phyloP scores from a whole-genome alignment of 1,140 invertebrate species.

The Vollenhovia emeryi region DNA sequence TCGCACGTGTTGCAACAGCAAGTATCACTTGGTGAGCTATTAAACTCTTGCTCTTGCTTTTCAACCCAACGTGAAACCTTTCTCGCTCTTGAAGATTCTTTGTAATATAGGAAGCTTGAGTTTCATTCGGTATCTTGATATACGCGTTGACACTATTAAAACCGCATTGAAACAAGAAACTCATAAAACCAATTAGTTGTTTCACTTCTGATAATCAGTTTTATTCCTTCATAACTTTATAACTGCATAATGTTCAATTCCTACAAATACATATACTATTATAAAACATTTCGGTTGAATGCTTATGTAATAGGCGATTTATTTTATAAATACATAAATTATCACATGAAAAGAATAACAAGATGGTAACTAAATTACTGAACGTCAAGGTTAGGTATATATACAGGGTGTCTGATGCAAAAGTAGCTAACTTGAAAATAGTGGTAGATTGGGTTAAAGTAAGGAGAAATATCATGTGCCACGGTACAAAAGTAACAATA shows the following conservation, averaged over 20 bases:
- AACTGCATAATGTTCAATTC: background rate
- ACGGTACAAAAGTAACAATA: no score
- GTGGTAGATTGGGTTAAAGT: no score
- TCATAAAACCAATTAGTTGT: conserved; percentile 16
- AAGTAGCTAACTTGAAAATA: no score
- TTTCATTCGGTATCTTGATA: conserved; percentile 25
- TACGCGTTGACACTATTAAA: conserved; percentile 24
- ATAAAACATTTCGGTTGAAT: no score
- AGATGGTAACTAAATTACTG: no score
- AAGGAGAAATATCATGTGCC: no score
- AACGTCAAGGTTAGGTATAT: no score
- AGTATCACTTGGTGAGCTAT: conserved; percentile 32
- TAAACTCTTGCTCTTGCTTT: conserved; percentile 55
- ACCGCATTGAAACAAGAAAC: background rate
- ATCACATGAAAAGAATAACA: no score
- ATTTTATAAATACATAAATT: no score
- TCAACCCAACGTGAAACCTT: conserved; percentile 56
- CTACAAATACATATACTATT: no score
- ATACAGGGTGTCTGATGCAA: no score
- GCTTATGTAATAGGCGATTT: no score
- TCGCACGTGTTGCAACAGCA: conserved; percentile 42
- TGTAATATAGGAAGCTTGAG: background rate
- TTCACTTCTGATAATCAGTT: conserved; percentile 34
- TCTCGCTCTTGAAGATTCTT: background rate
- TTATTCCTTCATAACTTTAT: background rate